Conservation (phyloP, 2,113 vertebrate species). For the Platysternon megacephalum region DNA sequence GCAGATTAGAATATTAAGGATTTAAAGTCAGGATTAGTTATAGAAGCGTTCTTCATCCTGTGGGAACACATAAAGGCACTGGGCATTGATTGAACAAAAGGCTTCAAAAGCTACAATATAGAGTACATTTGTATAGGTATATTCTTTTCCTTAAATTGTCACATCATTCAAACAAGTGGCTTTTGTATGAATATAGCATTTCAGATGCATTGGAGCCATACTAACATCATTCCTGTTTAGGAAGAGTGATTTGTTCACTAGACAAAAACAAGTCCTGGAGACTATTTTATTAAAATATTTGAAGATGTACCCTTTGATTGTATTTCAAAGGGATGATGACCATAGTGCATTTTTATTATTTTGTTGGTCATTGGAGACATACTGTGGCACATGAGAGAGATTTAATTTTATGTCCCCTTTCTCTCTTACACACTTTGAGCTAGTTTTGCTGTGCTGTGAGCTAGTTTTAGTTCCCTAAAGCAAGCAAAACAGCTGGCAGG, state of each 20-base stretch:
- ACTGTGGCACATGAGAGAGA: neutral
- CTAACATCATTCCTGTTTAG: neutral
- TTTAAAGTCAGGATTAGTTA: slow-evolving; percentile 34
- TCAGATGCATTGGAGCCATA: neutral
- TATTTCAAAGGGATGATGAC: neutral
- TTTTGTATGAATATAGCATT: neutral
- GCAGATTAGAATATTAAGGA: slow-evolving; percentile 48
- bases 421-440: neutral
- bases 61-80: slow-evolving; percentile 19
- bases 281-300: neutral
- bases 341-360: neutral
- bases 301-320: neutral
- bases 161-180: neutral
- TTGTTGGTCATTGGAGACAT: neutral
- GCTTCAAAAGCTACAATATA: neutral
- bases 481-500: neutral
- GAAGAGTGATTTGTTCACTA: neutral
- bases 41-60: slow-evolving; percentile 32
- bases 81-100: neutral
- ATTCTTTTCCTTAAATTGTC: neutral
- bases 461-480: neutral
- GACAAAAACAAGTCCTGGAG: neutral
- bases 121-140: neutral
- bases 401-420: neutral
- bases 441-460: neutral